These are phyloP conservation scores for Adineta ricciae DNA, from an alignment of 2,888 invertebrate species.

Conservation along the genomic window DNA sequence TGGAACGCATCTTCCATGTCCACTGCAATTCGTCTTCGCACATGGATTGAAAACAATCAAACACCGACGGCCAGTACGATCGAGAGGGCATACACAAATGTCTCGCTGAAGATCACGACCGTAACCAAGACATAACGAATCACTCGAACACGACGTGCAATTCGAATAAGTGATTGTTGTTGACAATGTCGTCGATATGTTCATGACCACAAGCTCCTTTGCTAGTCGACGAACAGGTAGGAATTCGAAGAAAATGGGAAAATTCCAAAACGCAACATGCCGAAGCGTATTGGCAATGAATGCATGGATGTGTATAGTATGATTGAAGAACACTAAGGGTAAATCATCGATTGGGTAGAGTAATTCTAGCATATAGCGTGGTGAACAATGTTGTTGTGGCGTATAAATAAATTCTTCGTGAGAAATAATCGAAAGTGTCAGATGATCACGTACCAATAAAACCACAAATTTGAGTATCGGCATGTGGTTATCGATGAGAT, in stretches of 20 bases:
- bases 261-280: background rate
- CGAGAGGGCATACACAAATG: background rate
- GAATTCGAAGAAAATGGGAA: background rate
- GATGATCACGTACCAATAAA: background rate
- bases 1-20: background rate
- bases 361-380: background rate
- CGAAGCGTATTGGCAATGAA: background rate
- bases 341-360: background rate
- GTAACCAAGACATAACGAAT: background rate
- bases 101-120: background rate
- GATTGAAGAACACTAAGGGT: background rate
- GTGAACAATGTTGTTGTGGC: background rate
- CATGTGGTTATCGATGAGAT: background rate
- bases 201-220: background rate
- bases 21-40: background rate
- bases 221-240: background rate
- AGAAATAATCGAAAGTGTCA: background rate
- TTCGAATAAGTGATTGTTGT: too few species aligned
- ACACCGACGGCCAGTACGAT: background rate
- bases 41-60: background rate
- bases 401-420: background rate
- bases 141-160: background rate
- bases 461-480: background rate
- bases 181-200: background rate
- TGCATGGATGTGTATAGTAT: background rate